A percentile compares a stretch with the other conserved stretches of the same genome.
These are phyloP conservation scores for Bos javanicus DNA, from an alignment of 2,113 vertebrate species.

Conservation along the genomic window DNA sequence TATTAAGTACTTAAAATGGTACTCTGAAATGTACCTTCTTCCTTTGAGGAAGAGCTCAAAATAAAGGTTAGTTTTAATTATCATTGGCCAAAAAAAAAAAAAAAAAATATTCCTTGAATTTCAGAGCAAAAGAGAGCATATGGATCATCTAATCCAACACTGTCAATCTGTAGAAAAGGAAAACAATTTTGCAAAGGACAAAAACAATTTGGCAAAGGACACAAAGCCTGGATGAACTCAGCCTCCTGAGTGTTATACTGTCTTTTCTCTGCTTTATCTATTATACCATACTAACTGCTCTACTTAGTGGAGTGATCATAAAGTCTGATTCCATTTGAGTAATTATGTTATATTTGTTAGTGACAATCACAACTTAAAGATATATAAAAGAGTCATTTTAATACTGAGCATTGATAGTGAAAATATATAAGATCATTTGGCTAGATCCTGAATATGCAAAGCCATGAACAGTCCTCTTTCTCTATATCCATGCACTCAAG, in stretches of 20 bases:
- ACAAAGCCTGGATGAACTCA: too few species aligned
- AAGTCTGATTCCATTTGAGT: not conserved
- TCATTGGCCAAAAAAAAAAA: not conserved
- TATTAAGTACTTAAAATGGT: not conserved
- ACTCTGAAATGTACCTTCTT: conserved; percentile 13
- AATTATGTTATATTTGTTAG: not conserved
- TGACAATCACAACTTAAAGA: not conserved
- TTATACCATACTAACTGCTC: not conserved
- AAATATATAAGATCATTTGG: not conserved
- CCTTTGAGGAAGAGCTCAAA: not conserved
- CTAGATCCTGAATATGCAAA: not conserved
- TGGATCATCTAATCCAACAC: not conserved
- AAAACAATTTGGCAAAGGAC: not conserved
- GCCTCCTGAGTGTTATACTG: not conserved
- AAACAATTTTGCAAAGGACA: not conserved
- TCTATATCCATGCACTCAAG: not conserved
- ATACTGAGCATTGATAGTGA: not conserved
- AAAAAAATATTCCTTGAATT: not conserved
- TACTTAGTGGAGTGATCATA: not conserved
- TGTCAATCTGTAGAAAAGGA: not conserved
- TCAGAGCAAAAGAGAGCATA: not conserved
- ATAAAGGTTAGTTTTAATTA: not conserved
- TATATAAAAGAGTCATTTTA: not conserved
- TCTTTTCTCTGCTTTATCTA: not conserved
- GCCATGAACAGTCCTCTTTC: not conserved